Conservation (phyloP, 2,797 vertebrate species). For the Rhyacichthys aspro region DNA sequence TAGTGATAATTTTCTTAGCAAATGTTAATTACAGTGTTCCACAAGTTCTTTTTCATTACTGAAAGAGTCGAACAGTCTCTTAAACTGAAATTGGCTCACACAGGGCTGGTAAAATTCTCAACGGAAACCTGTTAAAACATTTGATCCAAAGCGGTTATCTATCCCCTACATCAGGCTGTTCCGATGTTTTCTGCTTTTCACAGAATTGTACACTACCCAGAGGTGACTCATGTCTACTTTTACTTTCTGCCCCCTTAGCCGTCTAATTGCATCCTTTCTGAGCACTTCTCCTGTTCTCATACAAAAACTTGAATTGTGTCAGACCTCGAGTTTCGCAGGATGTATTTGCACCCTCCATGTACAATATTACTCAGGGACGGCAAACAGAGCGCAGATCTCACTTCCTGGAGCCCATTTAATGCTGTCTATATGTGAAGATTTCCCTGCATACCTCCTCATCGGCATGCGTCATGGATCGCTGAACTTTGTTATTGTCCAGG, state of each 20-base stretch:
- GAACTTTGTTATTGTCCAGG: conserved; percentile 11
- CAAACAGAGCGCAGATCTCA: neutral
- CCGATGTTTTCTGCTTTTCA: neutral
- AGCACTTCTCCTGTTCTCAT: conserved; percentile 7
- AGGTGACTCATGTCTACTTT: conserved; percentile 4
- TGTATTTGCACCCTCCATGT: neutral
- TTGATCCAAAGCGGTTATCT: neutral
- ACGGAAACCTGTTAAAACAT: conserved; percentile 15
- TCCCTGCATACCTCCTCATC: conserved; percentile 8
- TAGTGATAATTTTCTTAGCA: neutral
- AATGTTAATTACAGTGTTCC: conserved; percentile 12
- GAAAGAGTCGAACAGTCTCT: neutral
- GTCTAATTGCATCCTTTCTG: conserved; percentile 4
- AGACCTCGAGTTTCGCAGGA: neutral
- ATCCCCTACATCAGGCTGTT: neutral
- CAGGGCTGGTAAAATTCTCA: conserved; percentile 1
- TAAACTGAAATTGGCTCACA: conserved; percentile 5
- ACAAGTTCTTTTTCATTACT: neutral
- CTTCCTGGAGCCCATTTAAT: conserved; percentile 6
- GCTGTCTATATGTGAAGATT: conserved; percentile 3
- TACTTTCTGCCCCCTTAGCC: neutral
- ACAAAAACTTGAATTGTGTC: conserved; percentile 1
- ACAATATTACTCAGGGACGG: neutral
- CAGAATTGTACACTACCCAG: neutral
- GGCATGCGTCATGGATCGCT: conserved; percentile 16